phyloP scores from a whole-genome alignment of 2,113 vertebrate species.

The Rhegmatorhina hoffmannsi region DNA sequence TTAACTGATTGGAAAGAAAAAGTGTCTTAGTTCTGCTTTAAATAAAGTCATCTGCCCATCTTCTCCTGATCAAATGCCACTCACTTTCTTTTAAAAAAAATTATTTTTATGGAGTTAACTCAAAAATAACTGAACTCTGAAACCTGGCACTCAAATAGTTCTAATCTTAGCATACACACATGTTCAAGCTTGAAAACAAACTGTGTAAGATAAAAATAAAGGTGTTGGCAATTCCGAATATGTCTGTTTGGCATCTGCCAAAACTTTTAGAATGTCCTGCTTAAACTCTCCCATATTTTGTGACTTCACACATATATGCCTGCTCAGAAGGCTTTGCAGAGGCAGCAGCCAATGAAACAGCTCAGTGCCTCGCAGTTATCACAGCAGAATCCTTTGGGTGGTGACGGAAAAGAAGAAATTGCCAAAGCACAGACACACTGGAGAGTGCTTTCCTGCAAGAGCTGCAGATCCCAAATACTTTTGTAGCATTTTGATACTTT shows the following conservation, averaged over 20 bases:
- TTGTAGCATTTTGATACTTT: neutral
- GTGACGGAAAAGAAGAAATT: neutral
- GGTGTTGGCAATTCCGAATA: slow-evolving; percentile 24
- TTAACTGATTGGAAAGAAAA: neutral
- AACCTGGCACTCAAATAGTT: slow-evolving; percentile 34
- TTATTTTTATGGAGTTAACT: slow-evolving; percentile 2
- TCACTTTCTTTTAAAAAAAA: neutral
- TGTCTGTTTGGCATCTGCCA: slow-evolving; percentile 31
- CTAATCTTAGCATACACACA: slow-evolving; percentile 56
- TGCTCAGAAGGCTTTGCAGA: neutral
- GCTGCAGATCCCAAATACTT: neutral
- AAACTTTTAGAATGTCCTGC: slow-evolving; percentile 24
- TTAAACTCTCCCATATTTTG: slow-evolving; percentile 2
- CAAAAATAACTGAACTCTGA: slow-evolving; percentile 57
- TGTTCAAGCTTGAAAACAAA: slow-evolving; percentile 57
- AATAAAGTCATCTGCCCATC: neutral
- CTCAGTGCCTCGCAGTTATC: neutral
- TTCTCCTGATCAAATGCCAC: neutral
- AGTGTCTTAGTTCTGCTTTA: neutral
- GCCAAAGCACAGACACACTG: neutral
- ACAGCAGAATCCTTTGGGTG: neutral
- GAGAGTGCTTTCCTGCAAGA: neutral
- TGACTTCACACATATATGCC: neutral
- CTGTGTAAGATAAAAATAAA: slow-evolving; percentile 65
- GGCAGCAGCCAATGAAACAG: neutral